Evolutionary conservation across 1,140 invertebrate species (phyloP), one percentile per base, ranked within the genome.

Genomic region (Tribolium madens): DNA sequence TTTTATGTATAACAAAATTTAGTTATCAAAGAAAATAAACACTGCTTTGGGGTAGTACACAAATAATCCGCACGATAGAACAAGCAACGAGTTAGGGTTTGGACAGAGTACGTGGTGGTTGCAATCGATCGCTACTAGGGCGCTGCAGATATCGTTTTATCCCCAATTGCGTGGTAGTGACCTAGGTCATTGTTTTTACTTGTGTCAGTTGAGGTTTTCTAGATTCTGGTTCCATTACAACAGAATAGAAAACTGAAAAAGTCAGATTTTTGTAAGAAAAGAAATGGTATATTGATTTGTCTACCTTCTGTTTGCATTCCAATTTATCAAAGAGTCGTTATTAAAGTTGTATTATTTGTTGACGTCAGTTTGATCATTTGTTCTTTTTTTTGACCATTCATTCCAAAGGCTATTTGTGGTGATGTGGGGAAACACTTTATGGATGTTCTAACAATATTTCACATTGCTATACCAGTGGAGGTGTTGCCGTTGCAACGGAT

Each of bases 81-180:
- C 57, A 64, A 64, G 50, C 21, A 26, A 26, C 21, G 18, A 26
- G 57, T 64, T 33, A 12, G 21, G 57, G 57, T 14, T 60, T 13
- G 26, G n/a, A 31, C 36, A 14, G 52, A 57, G 15, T 57, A 21
- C 50, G 52, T 21, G 10, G 57, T 64, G 57, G 57, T 64, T 10
- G 12, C n/a, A 64, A 64, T 64, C 57, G 57, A 64, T 64, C 57
- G 57, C n/a, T 26, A n/a, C 57, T 64, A 33, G 57, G 57, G 57
- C 57, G 57, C 57, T 64, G 57, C 57, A 64, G 57, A 64, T 64
- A 64, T 64, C 57, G 36, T 64, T 64, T 33, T 12, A 64, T 64
- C 57, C 57, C 57, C 57, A 64, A 64, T 64, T 64, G 57, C 57
- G 57, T 64, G 57, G 26, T 18, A 12, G 57, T 33, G 57, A 9